These are phyloP conservation scores for Conops quadrifasciatus DNA, from an alignment of 2,888 invertebrate species.

Conservation along the genomic window DNA sequence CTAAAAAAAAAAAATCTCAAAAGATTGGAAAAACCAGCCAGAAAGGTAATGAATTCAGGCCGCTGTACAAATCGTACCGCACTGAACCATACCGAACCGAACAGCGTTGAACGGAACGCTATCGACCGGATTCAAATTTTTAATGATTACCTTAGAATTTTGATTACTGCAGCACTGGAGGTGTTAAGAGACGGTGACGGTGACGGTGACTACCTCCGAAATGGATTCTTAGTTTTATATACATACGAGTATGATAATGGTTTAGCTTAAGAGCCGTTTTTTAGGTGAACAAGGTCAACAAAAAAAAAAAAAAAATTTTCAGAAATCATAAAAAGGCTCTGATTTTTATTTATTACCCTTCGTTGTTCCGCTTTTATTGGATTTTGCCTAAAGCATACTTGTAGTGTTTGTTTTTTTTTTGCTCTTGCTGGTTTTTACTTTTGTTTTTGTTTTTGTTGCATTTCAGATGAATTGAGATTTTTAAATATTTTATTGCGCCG, in stretches of 20 bases:
- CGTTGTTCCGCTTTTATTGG: not conserved
- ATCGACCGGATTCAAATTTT: not conserved
- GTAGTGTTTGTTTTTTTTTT: not conserved
- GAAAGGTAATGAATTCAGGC: conserved; percentile 1
- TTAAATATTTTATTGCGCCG: conserved; percentile 23
- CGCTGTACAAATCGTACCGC: not conserved
- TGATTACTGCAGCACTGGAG: conserved; percentile 19
- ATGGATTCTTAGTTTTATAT: conserved; percentile 19
- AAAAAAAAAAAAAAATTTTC: conserved; percentile 7
- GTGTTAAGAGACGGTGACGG: not conserved
- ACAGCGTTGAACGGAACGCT: not conserved
- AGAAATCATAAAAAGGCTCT: conserved; percentile 14
- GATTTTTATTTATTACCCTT: conserved; percentile 27
- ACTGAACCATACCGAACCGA: too few relatives aligned
- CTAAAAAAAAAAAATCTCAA: not conserved
- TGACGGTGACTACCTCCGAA: conserved; percentile 1
- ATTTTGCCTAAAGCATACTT: not conserved
- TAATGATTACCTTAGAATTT: conserved; percentile 20
- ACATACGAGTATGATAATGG: conserved; percentile 25
- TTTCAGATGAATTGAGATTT: conserved; percentile 18
- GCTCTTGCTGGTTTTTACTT: too few relatives aligned
- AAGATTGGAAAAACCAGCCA: not conserved
- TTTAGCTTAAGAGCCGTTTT: conserved; percentile 9
- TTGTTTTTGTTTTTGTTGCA: too few relatives aligned
- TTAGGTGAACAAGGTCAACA: not conserved